Base-by-base conservation (phyloP, 1,140 invertebrate genomes). In the Macrosteles quadrilineatus region DNA sequence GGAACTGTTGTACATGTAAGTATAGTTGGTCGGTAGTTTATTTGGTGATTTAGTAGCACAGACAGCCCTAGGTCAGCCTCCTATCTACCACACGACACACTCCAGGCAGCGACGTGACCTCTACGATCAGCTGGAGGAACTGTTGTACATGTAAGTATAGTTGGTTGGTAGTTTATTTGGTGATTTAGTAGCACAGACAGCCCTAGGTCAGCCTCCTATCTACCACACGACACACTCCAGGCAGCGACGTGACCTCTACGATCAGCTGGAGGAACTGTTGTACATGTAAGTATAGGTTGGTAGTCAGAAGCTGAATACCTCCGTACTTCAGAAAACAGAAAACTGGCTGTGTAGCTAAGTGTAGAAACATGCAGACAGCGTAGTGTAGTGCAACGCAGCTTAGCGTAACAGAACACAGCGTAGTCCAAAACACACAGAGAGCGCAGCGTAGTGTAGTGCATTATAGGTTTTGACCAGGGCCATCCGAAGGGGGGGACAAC, bases 91-190 rank as follows among this genome's bases (percentile, higher is more conserved):
- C n/a, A 23, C n/a, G 1, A 17, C 29, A 17, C 14, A 2, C 14
- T n/a, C n/a, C n/a, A 30, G 62, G n/a, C 62, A 64, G 3, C 29
- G 62, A n/a, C 30, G 62, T 32, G 62, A 64, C 6, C 14, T 64
- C 29, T 64, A 32, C 19, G 1, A 27, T 2, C 27, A 64, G 4
- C 62, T 64, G 25, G 62, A 64, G 25, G 62, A 36, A 17, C 27
- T 9, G 9, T 43, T 43, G 17, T 9, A 43, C 17, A 25, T 64
- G 9, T 66, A 62, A 25, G n/a, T 9, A n/a, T 50, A 6, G 4
- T 6, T 50, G n/a, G 3, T 9, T 9, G n/a, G 3, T 50, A n/a
- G n/a, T 19, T n/a, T n/a, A n/a, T n/a, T n/a, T n/a, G n/a, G n/a
- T n/a, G n/a, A n/a, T n/a, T n/a, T n/a, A n/a, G n/a, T n/a, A n/a